A percentile compares a stretch with the other conserved stretches of the same genome.
Conservation (phyloP, 2,797 vertebrate species). For the Hirundo rustica region DNA sequence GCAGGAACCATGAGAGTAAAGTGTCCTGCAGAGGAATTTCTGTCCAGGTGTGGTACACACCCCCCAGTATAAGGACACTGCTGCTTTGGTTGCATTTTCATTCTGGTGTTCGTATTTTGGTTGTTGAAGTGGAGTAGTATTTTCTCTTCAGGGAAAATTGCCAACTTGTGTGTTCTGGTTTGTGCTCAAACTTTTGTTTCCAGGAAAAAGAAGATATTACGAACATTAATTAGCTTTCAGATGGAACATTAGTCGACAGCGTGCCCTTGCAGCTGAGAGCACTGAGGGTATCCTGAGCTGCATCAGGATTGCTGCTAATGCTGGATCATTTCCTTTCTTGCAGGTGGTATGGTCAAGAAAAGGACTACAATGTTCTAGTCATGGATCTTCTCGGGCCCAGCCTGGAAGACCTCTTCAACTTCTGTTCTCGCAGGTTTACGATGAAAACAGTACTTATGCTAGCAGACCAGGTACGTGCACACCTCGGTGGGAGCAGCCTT, state of each 20-base stretch:
- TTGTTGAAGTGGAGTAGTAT: background rate
- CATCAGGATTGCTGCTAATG: background rate
- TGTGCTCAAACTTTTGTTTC: background rate
- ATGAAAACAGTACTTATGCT: constrained; percentile 99
- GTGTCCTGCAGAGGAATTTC: background rate
- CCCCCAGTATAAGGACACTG: background rate
- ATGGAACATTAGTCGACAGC: background rate
- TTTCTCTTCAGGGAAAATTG: background rate
- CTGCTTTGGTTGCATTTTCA: background rate
- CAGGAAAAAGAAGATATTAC: background rate
- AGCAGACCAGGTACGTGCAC: constrained; percentile 92
- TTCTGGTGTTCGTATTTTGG: background rate
- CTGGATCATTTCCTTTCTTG: background rate
- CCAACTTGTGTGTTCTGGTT: background rate
- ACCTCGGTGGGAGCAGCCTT: background rate
- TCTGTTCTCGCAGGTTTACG: constrained; percentile 99
- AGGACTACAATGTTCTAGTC: constrained; percentile 99
- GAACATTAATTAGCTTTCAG: background rate
- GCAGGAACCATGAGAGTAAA: background rate
- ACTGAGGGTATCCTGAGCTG: background rate
- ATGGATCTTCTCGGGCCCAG: constrained; percentile 99
- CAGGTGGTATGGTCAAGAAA: constrained; percentile 99
- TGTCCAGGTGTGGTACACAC: background rate
- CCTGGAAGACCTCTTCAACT: constrained; percentile 98
- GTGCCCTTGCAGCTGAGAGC: background rate